phyloP scores from a whole-genome alignment of 2,888 invertebrate species.

The Euplexia lucipara region DNA sequence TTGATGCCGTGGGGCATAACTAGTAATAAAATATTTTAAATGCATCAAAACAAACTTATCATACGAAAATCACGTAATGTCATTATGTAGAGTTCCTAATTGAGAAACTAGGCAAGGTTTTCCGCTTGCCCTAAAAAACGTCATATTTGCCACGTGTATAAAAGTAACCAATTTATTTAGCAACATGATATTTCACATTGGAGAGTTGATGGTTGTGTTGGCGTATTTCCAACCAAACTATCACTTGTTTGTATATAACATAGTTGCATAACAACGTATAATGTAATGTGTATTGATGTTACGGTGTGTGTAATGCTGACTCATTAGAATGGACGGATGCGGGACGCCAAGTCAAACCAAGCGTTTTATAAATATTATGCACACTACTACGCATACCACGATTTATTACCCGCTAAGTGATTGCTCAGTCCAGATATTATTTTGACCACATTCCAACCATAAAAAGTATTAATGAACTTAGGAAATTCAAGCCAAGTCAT shows the following conservation, averaged over 20 bases:
- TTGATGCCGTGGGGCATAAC: no score
- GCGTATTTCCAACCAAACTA: conserved; percentile 45
- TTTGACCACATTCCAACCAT: neutral
- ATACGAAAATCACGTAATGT: neutral
- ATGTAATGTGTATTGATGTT: conserved; percentile 25
- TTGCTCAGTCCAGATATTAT: neutral
- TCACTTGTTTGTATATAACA: conserved; percentile 37
- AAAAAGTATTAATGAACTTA: no score
- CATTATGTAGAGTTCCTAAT: no score
- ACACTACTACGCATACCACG: neutral
- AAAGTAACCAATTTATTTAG: conserved; percentile 24
- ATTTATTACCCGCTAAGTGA: neutral
- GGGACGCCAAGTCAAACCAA: conserved; percentile 6
- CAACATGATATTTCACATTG: conserved; percentile 50
- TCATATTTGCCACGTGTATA: conserved; percentile 14
- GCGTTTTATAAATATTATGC: conserved; percentile 2
- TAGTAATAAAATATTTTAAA: no score
- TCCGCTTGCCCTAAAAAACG: conserved; percentile 3
- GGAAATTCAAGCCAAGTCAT: no score
- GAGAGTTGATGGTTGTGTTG: conserved; percentile 41
- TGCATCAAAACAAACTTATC: no score
- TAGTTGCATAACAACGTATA: conserved; percentile 44
- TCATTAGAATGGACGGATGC: conserved; percentile 14
- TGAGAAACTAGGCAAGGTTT: neutral
- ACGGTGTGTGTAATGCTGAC: conserved; percentile 35